Evolutionary conservation across 2,797 vertebrate species (phyloP).

Genomic region (Rhodeus uyekii): DNA sequence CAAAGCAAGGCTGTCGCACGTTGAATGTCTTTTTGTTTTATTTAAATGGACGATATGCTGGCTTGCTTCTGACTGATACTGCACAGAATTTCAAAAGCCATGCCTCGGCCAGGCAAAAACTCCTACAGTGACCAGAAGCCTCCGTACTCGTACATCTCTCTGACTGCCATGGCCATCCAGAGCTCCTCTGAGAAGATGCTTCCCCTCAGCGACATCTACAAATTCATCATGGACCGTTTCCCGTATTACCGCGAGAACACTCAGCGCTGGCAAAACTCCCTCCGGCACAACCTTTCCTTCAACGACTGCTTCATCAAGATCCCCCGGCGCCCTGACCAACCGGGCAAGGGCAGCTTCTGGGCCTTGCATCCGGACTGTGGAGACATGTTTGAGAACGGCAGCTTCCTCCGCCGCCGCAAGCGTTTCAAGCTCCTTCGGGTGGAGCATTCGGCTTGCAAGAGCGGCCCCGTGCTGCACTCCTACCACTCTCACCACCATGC

Average conservation of each 20-base stretch:
- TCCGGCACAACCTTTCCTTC: constrained; percentile 92
- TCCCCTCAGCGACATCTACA: constrained; percentile 93
- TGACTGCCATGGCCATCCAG: constrained; percentile 95
- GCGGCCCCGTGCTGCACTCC: constrained; percentile 88
- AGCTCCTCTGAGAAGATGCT: constrained; percentile 93
- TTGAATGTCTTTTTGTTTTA: constrained; percentile 21
- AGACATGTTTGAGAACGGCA: constrained; percentile 97
- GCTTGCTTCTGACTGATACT: constrained; percentile 18
- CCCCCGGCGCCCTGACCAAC: constrained; percentile 89
- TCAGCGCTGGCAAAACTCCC: constrained; percentile 92
- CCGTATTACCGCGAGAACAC: constrained; percentile 95
- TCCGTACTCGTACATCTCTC: constrained; percentile 92
- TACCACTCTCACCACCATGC: constrained; percentile 84
- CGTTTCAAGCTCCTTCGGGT: constrained; percentile 88
- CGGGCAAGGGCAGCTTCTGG: constrained; percentile 94
- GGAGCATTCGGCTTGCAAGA: constrained; percentile 80
- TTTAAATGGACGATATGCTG: constrained; percentile 35
- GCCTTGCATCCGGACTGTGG: constrained; percentile 93
- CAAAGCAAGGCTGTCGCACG: not conserved
- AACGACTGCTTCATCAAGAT: constrained; percentile 97
- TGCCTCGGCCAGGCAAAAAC: constrained; percentile 97
- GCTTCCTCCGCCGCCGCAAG: constrained; percentile 90
- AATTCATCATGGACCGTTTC: constrained; percentile 96
- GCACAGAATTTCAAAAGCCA: constrained; percentile 57
- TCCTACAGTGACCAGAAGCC: constrained; percentile 97